Base-by-base conservation (phyloP, 2,797 vertebrate genomes). In the Parambassis ranga region DNA sequence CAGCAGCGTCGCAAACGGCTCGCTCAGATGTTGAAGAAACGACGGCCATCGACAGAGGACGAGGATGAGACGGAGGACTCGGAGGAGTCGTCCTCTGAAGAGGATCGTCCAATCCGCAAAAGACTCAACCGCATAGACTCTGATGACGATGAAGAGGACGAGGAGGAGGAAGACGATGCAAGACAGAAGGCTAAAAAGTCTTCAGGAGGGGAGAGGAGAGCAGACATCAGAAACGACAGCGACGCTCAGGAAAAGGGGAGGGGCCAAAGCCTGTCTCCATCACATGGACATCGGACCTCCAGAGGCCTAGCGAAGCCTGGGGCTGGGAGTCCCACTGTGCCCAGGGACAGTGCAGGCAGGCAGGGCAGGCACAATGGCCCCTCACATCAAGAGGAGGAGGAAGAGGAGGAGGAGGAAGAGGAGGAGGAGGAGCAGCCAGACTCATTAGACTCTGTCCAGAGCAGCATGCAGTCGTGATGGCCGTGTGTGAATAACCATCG, bases 361-460 rank as follows among this genome's bases (percentile, higher is more conserved):
- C 80, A 91, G 89, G 86, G 89, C 91, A 90, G 90, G 86, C 86
- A 77, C 83, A 93, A 91, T 0, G 86, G 91, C 31, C 87, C 90
- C 73, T 60, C 19, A 10, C 72, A 77, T 14, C 59, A 88, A 81
- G 85, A 91, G 93, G 66, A 94, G 0, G 93, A 94, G 10, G 62
- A 46, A 5, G 61, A 69, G 3, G 39, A 59, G 1, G 46, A 63
- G 0, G 48, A 56, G 2, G 55, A 20, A 0, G 16, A 69, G 7
- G 72, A 75, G 19, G 79, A 61, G 71, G 94, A 94, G 2, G 95
- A 92, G 80, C 94, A 95, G 87, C 95, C 94, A 80, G 96, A 98
- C 91, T 95, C 95, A 71, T 92, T 95, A 79, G 94, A 98, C 93
- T 98, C 96, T 70, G 96, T 94, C 90, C 97, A 95, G 92, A 96